phyloP scores from a whole-genome alignment of 2,888 invertebrate genomes.

The Netelia inedita region DNA sequence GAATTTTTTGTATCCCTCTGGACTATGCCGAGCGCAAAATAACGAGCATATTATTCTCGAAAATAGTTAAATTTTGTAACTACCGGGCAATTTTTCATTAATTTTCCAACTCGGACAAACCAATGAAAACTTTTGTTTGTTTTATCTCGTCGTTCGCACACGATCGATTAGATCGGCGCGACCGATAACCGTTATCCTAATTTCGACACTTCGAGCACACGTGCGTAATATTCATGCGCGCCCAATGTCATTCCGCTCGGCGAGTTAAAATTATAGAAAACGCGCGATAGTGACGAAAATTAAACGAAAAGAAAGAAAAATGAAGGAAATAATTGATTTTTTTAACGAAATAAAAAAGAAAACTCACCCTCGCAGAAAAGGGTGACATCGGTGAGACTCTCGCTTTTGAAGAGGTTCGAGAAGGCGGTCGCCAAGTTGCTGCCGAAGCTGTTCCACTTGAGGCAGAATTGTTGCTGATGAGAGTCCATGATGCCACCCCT shows the following conservation, averaged over 20 bases:
- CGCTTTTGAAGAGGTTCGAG: slow-evolving; percentile 96
- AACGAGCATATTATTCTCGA: no score
- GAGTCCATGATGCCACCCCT: slow-evolving; percentile 94
- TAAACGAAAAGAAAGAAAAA: neutral
- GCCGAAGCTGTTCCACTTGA: slow-evolving; percentile 98
- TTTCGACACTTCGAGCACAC: no score
- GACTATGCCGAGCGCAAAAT: neutral
- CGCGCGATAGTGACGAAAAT: neutral
- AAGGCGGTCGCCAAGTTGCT: slow-evolving; percentile 96
- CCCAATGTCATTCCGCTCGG: no score
- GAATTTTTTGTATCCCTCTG: no score
- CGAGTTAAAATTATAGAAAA: no score
- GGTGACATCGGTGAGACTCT: slow-evolving; percentile 96
- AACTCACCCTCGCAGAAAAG: slow-evolving; percentile 96
- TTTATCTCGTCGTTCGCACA: no score
- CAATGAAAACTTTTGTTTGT: no score
- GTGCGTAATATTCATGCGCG: no score
- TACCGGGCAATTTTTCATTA: neutral
- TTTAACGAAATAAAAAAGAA: neutral
- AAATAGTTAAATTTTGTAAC: neutral
- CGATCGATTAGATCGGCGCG: no score
- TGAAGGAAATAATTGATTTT: neutral
- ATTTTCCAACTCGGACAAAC: no score
- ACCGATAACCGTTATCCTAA: no score
- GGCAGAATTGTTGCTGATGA: slow-evolving; percentile 96